These are phyloP conservation scores for Acleris holmiana DNA, from an alignment of 2,888 invertebrate genomes.

Conservation along the genomic window DNA sequence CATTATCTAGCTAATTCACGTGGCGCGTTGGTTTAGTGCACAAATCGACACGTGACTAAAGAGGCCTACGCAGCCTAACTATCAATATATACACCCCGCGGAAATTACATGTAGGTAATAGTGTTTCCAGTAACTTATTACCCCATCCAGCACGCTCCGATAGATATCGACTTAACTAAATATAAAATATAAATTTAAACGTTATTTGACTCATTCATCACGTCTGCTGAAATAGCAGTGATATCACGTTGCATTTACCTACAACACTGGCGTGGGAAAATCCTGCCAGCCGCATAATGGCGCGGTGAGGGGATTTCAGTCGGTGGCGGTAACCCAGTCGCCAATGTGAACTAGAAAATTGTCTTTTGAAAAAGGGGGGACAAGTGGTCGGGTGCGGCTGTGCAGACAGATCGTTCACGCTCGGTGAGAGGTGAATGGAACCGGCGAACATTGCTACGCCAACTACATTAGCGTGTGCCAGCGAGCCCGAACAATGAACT, in stretches of 20 bases:
- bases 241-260: constrained; percentile 44
- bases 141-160: neutral
- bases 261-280: constrained; percentile 47
- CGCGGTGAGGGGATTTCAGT: constrained; percentile 30
- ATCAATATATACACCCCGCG: neutral
- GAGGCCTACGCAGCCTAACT: constrained; percentile 8
- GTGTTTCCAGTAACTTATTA: neutral
- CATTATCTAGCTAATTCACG: constrained; percentile 54
- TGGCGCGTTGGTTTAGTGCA: constrained; percentile 52
- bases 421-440: constrained; percentile 83
- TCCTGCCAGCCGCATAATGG: constrained; percentile 31
- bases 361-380: constrained; percentile 43
- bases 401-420: constrained; percentile 61
- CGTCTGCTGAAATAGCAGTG: constrained; percentile 51
- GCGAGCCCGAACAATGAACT: constrained; percentile 80
- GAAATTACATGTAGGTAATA: neutral
- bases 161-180: constrained; percentile 7
- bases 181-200: constrained; percentile 3
- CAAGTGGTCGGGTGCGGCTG: constrained; percentile 42
- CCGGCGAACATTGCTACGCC: constrained; percentile 77
- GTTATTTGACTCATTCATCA: constrained; percentile 29
- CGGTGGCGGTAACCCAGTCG: constrained; percentile 12
- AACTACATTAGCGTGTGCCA: constrained; percentile 77
- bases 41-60: constrained; percentile 61
- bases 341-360: constrained; percentile 35